A percentile compares a stretch with the other conserved stretches of the same genome.
Evolutionary conservation across 2,888 invertebrate species (phyloP).

Genomic region (Megamerina dolium): DNA sequence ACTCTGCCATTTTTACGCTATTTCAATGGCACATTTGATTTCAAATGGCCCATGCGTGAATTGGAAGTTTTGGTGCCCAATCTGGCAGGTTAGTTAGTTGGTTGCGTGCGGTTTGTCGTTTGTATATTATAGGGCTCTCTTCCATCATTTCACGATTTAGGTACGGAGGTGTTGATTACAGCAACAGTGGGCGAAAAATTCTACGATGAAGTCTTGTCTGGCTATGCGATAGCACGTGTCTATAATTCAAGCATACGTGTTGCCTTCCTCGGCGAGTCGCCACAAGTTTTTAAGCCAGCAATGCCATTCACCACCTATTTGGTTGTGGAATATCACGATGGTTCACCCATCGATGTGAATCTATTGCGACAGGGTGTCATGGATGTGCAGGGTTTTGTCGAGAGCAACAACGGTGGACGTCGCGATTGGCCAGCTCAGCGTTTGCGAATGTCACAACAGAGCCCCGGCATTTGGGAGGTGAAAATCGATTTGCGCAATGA

Average conservation of each 20-base stretch:
- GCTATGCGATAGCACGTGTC: slow-evolving; percentile 79
- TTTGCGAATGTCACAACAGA: slow-evolving; percentile 60
- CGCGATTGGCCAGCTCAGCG: slow-evolving; percentile 58
- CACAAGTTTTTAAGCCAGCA: slow-evolving; percentile 91
- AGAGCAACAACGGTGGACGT: slow-evolving; percentile 59
- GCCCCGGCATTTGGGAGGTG: slow-evolving; percentile 75
- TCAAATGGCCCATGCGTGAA: slow-evolving; percentile 79
- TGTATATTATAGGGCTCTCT: too few relatives aligned
- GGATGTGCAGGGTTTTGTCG: slow-evolving; percentile 60
- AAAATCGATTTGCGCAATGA: slow-evolving; percentile 68
- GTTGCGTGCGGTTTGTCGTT: background rate
- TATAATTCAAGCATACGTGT: slow-evolving; percentile 81
- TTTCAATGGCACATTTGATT: slow-evolving; percentile 83
- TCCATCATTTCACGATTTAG: too few relatives aligned
- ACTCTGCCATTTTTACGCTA: slow-evolving; percentile 67
- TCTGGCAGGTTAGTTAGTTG: slow-evolving; percentile 48
- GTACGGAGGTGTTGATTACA: slow-evolving; percentile 75
- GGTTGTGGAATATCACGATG: slow-evolving; percentile 86
- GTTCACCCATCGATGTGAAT: slow-evolving; percentile 66
- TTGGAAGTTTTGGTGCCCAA: slow-evolving; percentile 55
- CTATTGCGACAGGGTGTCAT: slow-evolving; percentile 61
- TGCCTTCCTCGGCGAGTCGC: slow-evolving; percentile 79
- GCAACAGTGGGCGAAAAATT: slow-evolving; percentile 85
- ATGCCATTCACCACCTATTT: slow-evolving; percentile 87
- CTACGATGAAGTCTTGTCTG: slow-evolving; percentile 74